Evolutionary conservation across 2,797 vertebrate species (phyloP), one percentile per base, ranked within the genome.

Genomic region (Anabas testudineus): DNA sequence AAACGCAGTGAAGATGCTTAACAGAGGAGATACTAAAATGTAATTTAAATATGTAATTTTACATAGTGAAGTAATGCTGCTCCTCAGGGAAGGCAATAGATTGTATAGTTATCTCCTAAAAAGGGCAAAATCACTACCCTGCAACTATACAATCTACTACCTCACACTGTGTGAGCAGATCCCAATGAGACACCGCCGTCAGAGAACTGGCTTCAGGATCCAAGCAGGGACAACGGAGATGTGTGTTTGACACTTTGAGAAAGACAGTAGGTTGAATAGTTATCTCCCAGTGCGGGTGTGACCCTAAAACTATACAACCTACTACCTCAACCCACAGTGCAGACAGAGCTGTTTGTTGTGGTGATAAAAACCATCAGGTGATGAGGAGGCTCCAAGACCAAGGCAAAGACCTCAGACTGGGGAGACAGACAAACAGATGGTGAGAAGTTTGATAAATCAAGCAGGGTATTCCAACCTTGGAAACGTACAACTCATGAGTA

Each of bases 291-390:
- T 95, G 96, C 85, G 96, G 97, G 97, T 99, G 94, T 97, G 96
- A 97, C 96, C 97, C 96, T 97, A 99, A 98, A 99, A 98, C 97
- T 98, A 99, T 98, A 98, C 97, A 99, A 99, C 97, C 97, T 97
- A 99, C 97, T 99, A 98, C 98, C 98, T 99, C 97, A 99, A 95
- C 97, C 94, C 96, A 99, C 93, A 87, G 95, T 57, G 92, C 93
- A 94, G 73, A 74, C 91, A 84, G 12, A 64, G 81, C 58, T 0
- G 24, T 1, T 24, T 10, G 37, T 32, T 37, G 42, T 19, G 8
- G 47, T 1, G 10, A 26, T 2, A 30, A 19, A 22, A 14, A 26
- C 1, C 41, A 30, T 10, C 1, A 2, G 7, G 36, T 10, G 68
- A 30, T 13, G 28, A 48, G 1, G 16, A 54, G 47, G 7, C 34